Conservation (phyloP, 2,113 vertebrate genomes). For the Halichoerus grypus region DNA sequence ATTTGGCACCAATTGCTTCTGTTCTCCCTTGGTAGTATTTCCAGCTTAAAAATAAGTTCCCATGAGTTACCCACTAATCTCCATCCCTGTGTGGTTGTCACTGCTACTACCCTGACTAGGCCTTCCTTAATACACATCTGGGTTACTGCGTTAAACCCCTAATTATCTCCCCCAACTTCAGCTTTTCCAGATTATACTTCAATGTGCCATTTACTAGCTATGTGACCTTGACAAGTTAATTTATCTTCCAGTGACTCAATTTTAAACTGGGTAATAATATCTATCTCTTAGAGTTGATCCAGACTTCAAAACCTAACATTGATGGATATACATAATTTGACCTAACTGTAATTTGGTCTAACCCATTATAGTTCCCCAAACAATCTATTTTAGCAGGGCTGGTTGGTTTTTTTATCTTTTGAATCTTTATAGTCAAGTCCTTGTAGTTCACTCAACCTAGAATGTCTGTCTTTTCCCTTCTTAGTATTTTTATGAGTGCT, state of each 20-base stretch:
- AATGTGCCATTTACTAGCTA: neutral
- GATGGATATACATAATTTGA: neutral
- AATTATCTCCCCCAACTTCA: neutral
- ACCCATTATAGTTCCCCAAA: neutral
- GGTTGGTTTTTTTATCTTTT: neutral
- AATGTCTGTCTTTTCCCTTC: neutral
- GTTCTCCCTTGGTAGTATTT: neutral
- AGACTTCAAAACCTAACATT: neutral
- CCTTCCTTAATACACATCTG: neutral
- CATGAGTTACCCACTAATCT: neutral
- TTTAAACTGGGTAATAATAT: neutral
- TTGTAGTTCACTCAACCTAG: neutral
- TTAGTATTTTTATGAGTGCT: neutral
- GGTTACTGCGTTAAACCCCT: neutral
- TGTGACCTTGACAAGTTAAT: neutral
- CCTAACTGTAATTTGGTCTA: neutral
- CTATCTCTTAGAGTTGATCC: neutral
- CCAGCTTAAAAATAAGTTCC: neutral
- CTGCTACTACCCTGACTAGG: neutral
- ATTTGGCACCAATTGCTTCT: neutral
- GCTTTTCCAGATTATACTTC: neutral
- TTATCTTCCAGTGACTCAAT: constrained; percentile 22
- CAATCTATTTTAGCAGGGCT: neutral
- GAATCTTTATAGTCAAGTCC: neutral
- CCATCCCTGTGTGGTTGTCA: neutral